phyloP scores from a whole-genome alignment of 2,888 invertebrate species.

The Pyrocoelia pectoralis region DNA sequence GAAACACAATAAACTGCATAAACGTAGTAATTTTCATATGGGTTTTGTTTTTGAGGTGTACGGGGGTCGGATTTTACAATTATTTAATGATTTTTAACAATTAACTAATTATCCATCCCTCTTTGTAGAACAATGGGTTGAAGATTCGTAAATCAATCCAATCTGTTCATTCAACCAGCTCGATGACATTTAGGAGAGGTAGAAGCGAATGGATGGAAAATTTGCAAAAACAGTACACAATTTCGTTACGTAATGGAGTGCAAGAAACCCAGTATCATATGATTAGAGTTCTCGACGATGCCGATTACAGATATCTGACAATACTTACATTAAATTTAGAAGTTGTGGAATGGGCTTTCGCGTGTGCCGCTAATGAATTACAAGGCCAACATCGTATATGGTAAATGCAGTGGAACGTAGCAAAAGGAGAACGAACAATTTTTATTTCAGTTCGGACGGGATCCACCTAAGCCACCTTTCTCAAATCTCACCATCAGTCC shows the following conservation, averaged over 20 bases:
- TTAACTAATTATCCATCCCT: too few species aligned
- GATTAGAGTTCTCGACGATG: conserved; percentile 66
- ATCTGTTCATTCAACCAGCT: conserved; percentile 53
- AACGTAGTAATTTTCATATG: too few species aligned
- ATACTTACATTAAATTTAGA: conserved; percentile 74
- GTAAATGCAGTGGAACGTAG: conserved; percentile 58
- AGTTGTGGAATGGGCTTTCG: conserved; percentile 79
- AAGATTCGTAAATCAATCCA: conserved; percentile 46
- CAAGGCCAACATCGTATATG: conserved; percentile 67
- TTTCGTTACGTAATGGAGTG: conserved; percentile 52
- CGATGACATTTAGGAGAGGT: conserved; percentile 53
- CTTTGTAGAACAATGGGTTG: conserved; percentile 51
- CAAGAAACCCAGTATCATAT: conserved; percentile 61
- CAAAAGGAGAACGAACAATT: neutral
- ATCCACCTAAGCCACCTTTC: conserved; percentile 67
- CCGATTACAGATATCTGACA: conserved; percentile 68
- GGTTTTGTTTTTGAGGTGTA: too few species aligned
- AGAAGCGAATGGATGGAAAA: conserved; percentile 64
- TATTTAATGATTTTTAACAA: too few species aligned
- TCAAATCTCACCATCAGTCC: conserved; percentile 63
- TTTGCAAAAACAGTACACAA: conserved; percentile 58
- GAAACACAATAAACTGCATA: too few species aligned
- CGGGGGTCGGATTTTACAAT: too few species aligned
- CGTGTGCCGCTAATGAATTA: conserved; percentile 70
- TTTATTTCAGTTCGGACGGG: conserved; percentile 61